These are phyloP conservation scores for Habropoda laboriosa DNA, from an alignment of 1,140 invertebrate species.

Conservation along the genomic window DNA sequence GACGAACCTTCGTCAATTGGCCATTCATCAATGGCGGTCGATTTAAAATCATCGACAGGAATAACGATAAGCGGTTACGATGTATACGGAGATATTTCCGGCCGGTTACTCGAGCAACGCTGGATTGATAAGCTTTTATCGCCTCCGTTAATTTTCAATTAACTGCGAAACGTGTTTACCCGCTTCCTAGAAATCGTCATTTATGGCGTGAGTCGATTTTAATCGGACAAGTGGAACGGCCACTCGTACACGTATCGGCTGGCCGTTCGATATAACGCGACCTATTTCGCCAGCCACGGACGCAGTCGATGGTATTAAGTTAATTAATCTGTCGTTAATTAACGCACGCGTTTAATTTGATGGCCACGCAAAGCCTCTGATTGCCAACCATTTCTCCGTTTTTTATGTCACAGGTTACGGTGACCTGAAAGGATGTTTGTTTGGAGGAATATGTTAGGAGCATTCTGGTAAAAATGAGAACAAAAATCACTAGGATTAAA, in stretches of 20 bases:
- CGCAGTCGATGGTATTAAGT: not conserved
- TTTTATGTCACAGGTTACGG: too few species aligned
- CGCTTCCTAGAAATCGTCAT: not conserved
- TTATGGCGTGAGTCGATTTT: not conserved
- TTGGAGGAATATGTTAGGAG: too few species aligned
- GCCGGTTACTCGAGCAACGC: not conserved
- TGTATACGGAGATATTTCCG: too few species aligned
- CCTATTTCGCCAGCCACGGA: not conserved
- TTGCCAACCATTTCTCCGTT: too few species aligned
- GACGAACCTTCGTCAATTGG: not conserved
- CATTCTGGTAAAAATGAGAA: too few species aligned
- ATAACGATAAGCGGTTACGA: too few species aligned
- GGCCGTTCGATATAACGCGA: not conserved
- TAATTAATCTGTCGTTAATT: not conserved
- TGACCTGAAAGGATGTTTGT: too few species aligned
- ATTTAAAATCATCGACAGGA: not conserved
- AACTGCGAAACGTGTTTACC: not conserved
- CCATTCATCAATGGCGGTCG: not conserved
- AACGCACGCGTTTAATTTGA: not conserved
- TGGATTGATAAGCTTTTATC: not conserved
- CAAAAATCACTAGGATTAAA: too few species aligned
- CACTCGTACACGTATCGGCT: not conserved
- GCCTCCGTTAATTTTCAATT: not conserved
- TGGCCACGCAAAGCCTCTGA: too few species aligned
- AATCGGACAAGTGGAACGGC: not conserved